Conservation (phyloP, 2,888 invertebrate genomes). For the Melanchra persicariae region DNA sequence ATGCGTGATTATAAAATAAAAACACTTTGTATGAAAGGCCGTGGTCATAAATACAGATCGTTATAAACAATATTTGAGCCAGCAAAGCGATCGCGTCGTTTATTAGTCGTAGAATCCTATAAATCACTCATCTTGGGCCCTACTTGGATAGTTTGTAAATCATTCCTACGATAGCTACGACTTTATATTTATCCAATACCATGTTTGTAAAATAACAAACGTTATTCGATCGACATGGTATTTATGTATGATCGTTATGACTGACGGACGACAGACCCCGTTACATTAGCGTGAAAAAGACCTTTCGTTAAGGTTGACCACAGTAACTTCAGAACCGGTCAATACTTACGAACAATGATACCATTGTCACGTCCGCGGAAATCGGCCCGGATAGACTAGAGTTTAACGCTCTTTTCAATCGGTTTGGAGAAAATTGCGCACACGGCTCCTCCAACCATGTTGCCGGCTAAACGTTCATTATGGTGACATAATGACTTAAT, state of each 20-base stretch:
- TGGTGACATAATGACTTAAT: constrained; percentile 75
- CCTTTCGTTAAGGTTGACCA: constrained; percentile 19
- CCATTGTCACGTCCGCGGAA: constrained; percentile 82
- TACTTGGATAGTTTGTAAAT: constrained; percentile 77
- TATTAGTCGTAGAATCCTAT: constrained; percentile 72
- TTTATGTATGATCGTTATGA: constrained; percentile 33
- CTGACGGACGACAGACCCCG: constrained; percentile 42
- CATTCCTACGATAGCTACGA: constrained; percentile 71
- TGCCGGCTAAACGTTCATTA: constrained; percentile 61
- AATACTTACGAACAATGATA: constrained; percentile 76
- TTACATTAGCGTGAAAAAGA: constrained; percentile 45
- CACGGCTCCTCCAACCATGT: constrained; percentile 34
- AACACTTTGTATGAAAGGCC: constrained; percentile 22
- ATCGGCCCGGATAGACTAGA: constrained; percentile 72
- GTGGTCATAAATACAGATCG: constrained; percentile 41
- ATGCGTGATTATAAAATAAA: constrained; percentile 15
- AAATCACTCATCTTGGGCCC: constrained; percentile 77
- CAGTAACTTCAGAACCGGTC: constrained; percentile 58
- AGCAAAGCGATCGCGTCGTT: constrained; percentile 65
- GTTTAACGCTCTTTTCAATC: constrained; percentile 67
- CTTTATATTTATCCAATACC: constrained; percentile 65
- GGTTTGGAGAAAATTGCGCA: constrained; percentile 77
- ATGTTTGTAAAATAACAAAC: constrained; percentile 56
- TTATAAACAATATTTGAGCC: constrained; percentile 54
- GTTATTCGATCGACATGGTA: constrained; percentile 58